These are phyloP conservation scores for Chelonus formosanus DNA, from an alignment of 2,888 invertebrate species.

Conservation along the genomic window DNA sequence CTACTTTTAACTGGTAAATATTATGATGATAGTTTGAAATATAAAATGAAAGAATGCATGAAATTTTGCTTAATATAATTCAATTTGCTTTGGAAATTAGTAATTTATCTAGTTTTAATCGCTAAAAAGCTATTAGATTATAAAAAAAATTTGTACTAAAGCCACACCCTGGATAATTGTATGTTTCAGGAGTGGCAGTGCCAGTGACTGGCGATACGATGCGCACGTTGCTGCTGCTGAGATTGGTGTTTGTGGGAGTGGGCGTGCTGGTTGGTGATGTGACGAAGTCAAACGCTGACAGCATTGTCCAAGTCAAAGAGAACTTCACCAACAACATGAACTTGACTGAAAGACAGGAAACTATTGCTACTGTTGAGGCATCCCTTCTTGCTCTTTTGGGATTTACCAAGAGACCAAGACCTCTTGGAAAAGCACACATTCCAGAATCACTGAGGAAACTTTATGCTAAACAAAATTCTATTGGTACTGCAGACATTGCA, in stretches of 20 bases:
- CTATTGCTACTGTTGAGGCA: conserved; percentile 68
- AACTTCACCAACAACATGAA: conserved; percentile 51
- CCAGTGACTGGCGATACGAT: conserved; percentile 61
- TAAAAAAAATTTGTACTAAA: conserved; percentile 11
- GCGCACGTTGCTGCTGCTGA: conserved; percentile 63
- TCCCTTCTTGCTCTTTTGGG: conserved; percentile 73
- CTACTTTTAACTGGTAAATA: too few species aligned
- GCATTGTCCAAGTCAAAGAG: conserved; percentile 45
- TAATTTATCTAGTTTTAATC: background rate
- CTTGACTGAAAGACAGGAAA: conserved; percentile 55
- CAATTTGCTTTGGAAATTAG: too few species aligned
- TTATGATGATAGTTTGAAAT: too few species aligned
- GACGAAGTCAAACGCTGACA: conserved; percentile 27
- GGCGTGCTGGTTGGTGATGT: conserved; percentile 54
- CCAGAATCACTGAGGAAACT: conserved; percentile 84
- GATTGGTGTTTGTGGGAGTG: conserved; percentile 62
- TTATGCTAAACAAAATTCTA: conserved; percentile 75
- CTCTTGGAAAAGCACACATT: conserved; percentile 68
- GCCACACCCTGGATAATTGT: conserved; percentile 26
- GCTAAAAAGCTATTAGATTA: background rate
- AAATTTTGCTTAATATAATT: too few species aligned
- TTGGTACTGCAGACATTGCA: conserved; percentile 73
- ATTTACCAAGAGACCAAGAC: conserved; percentile 69
- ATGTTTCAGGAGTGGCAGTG: conserved; percentile 57
- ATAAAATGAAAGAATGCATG: too few species aligned